Evolutionary conservation across 2,888 invertebrate genomes (phyloP).

Genomic region (Steromphala cineraria): DNA sequence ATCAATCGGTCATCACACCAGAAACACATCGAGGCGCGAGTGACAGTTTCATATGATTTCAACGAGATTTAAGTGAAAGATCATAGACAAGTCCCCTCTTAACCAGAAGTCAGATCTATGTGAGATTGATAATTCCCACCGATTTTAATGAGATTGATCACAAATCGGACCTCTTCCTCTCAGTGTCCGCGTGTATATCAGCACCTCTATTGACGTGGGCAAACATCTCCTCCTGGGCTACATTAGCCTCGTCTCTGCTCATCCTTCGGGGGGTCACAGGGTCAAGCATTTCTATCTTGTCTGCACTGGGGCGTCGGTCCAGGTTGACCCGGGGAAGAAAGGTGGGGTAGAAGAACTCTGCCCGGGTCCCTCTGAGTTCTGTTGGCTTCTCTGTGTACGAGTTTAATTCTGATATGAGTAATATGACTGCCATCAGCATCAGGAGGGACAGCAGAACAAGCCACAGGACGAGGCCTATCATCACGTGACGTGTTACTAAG

Average conservation of each 20-base stretch:
- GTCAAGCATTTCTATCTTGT: slow-evolving; percentile 17
- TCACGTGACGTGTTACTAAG: slow-evolving; percentile 5
- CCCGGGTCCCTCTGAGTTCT: neutral
- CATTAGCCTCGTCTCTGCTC: neutral
- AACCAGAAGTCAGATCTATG: no score
- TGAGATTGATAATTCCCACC: no score
- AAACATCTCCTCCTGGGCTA: neutral
- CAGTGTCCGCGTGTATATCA: neutral
- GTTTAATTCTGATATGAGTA: neutral
- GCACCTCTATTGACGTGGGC: neutral
- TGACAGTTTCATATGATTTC: no score
- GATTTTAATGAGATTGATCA: no score
- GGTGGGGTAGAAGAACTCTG: slow-evolving; percentile 17
- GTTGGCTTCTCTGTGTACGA: neutral
- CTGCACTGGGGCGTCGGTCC: slow-evolving; percentile 8
- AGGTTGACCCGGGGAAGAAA: slow-evolving; percentile 15
- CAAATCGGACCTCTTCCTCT: neutral
- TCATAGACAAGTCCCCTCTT: no score
- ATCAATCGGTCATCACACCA: no score
- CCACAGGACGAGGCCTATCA: slow-evolving; percentile 16
- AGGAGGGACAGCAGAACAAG: slow-evolving; percentile 8
- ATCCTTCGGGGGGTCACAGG: neutral
- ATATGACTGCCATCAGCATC: neutral
- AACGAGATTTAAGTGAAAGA: no score
- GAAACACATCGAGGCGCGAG: no score